Percentiles rank a stretch among this genome's conserved stretches.
Conservation (phyloP, 2,888 invertebrate species). For the Yponomeuta evonymella region DNA sequence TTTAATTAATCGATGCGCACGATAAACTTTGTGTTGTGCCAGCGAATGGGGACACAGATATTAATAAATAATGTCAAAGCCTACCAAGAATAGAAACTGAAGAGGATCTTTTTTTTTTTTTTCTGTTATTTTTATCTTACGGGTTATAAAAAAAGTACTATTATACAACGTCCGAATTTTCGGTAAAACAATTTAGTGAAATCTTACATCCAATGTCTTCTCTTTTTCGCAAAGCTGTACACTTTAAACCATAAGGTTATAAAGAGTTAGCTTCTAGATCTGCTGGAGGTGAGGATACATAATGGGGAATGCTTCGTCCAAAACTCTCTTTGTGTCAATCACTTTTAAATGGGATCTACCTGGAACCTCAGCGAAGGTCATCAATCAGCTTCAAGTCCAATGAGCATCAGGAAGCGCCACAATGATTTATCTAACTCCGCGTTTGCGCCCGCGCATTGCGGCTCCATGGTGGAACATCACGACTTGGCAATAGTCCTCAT, state of each 20-base stretch:
- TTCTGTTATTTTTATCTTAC: no score
- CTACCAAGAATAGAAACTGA: not conserved
- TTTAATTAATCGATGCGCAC: constrained; percentile 55
- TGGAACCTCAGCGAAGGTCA: constrained; percentile 26
- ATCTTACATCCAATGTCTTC: no score
- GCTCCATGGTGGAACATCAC: constrained; percentile 31
- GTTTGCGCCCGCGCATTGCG: constrained; percentile 29
- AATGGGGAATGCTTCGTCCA: no score
- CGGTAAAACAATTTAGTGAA: no score
- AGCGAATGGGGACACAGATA: not conserved
- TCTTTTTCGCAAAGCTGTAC: no score
- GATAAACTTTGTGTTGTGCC: constrained; percentile 13
- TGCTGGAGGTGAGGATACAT: no score
- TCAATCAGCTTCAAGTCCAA: constrained; percentile 62
- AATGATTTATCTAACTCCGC: constrained; percentile 53
- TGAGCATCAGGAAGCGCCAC: constrained; percentile 66
- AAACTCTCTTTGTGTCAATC: not conserved
- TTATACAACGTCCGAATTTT: no score
- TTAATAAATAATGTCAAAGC: not conserved
- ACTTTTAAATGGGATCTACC: not conserved
- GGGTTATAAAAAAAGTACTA: no score
- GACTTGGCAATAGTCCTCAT: constrained; percentile 26
- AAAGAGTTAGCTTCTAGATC: no score
- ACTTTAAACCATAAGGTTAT: no score
- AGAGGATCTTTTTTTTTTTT: no score